These are phyloP conservation scores for Sialia sialis DNA, from an alignment of 2,113 vertebrate genomes.

Conservation along the genomic window DNA sequence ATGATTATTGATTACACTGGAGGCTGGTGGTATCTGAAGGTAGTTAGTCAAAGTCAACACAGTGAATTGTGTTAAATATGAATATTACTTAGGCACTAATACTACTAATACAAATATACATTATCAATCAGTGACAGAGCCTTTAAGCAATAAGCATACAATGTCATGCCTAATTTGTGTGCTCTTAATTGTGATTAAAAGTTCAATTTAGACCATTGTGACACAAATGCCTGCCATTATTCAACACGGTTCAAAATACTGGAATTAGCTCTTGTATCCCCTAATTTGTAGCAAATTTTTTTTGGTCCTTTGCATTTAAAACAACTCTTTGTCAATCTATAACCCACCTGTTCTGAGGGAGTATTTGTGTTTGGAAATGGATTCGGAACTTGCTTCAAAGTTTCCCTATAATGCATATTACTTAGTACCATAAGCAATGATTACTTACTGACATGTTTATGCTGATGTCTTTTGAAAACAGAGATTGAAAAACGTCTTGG, in stretches of 20 bases:
- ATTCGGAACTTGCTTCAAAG: neutral
- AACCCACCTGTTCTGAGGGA: neutral
- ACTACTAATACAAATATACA: conserved; percentile 56
- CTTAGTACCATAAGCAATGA: neutral
- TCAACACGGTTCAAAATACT: neutral
- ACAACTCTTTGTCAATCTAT: neutral
- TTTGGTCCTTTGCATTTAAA: neutral
- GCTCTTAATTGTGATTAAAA: conserved; percentile 60
- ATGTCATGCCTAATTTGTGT: conserved; percentile 51
- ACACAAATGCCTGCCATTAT: conserved; percentile 31
- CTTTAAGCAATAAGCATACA: conserved; percentile 31
- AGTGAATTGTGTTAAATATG: conserved; percentile 42
- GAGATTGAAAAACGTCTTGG: neutral
- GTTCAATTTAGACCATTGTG: conserved; percentile 23
- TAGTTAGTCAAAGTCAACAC: conserved; percentile 67
- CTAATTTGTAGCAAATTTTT: neutral
- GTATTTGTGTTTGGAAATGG: neutral
- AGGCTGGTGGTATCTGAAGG: conserved; percentile 54
- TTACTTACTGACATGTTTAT: neutral
- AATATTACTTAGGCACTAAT: conserved; percentile 55
- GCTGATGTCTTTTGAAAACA: neutral
- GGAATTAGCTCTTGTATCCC: neutral
- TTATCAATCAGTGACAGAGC: conserved; percentile 56
- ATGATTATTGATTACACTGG: conserved; percentile 58
- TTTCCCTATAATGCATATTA: neutral